These are phyloP conservation scores for Ornithorhynchus anatinus DNA, from an alignment of 2,113 vertebrate species.

Conservation along the genomic window DNA sequence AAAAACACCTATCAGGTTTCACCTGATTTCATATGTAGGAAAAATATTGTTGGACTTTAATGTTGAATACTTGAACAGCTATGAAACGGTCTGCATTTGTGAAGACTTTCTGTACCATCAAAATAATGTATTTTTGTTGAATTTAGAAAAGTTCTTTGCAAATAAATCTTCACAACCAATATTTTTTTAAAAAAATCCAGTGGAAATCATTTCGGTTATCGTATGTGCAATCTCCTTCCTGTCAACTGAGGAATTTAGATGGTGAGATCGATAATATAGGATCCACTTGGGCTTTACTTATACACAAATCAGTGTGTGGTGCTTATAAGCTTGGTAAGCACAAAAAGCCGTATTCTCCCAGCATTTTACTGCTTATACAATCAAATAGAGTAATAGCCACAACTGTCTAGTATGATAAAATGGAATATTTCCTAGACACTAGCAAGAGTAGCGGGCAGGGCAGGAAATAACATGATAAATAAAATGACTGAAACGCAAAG, in stretches of 20 bases:
- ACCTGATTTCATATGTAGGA: slow-evolving; percentile 6
- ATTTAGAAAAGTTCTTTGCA: slow-evolving; percentile 51
- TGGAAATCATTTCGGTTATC: slow-evolving; percentile 71
- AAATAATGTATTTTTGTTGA: slow-evolving; percentile 31
- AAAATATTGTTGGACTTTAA: slow-evolving; percentile 13
- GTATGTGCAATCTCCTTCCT: slow-evolving; percentile 67
- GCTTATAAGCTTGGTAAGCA: slow-evolving; percentile 51
- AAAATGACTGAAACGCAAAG: slow-evolving; percentile 26
- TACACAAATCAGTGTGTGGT: slow-evolving; percentile 66
- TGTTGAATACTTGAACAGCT: neutral
- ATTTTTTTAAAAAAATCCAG: slow-evolving; percentile 45
- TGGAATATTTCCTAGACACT: slow-evolving; percentile 41
- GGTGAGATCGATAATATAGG: slow-evolving; percentile 69
- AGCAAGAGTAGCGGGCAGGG: neutral
- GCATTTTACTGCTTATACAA: slow-evolving; percentile 51
- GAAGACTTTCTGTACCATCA: slow-evolving; percentile 9
- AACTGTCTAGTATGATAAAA: slow-evolving; percentile 50
- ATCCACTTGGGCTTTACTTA: slow-evolving; percentile 58
- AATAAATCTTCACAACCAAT: slow-evolving; percentile 47
- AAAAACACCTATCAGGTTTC: neutral
- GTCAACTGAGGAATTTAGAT: slow-evolving; percentile 64
- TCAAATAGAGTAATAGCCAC: slow-evolving; percentile 54
- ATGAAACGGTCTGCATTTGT: slow-evolving; percentile 19
- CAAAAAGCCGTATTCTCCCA: slow-evolving; percentile 46
- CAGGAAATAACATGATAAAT: slow-evolving; percentile 25